Conservation (phyloP, 2,888 invertebrate genomes). For the Drosophila paracracens region DNA sequence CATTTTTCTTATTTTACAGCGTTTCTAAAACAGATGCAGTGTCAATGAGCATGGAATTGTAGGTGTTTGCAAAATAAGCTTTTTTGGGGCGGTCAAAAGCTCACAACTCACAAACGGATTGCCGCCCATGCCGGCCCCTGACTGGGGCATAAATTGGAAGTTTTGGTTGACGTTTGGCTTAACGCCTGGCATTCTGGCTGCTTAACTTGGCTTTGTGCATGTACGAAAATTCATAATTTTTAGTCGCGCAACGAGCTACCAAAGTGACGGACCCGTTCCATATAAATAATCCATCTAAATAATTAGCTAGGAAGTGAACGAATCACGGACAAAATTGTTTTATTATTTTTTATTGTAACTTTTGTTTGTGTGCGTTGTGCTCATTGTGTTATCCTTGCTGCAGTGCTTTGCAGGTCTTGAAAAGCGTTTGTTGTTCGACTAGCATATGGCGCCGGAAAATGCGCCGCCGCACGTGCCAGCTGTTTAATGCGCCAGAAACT, state of each 20-base stretch:
- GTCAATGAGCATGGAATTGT: neutral
- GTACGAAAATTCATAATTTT: constrained; percentile 13
- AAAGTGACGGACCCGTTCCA: constrained; percentile 29
- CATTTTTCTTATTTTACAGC: neutral
- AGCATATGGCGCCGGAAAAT: constrained; percentile 63
- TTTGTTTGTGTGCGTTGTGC: neutral
- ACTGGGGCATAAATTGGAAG: constrained; percentile 13
- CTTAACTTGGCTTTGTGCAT: constrained; percentile 47
- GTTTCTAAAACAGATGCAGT: neutral
- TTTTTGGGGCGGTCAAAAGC: constrained; percentile 29
- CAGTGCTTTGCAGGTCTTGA: neutral
- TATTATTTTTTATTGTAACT: neutral
- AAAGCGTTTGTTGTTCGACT: constrained; percentile 5
- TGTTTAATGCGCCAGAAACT: constrained; percentile 63
- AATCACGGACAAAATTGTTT: neutral
- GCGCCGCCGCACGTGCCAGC: constrained; percentile 65
- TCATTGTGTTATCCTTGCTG: constrained; percentile 6
- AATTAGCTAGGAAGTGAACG: neutral
- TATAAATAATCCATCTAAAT: neutral
- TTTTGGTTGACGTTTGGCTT: constrained; percentile 25
- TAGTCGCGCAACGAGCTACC: constrained; percentile 39
- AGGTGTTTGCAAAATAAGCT: constrained; percentile 1
- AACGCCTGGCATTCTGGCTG: constrained; percentile 36
- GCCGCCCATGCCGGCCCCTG: constrained; percentile 3
- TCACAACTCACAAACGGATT: constrained; percentile 13